Base-by-base conservation (phyloP, 2,888 invertebrate species). In the Drosophila kanekoi region DNA sequence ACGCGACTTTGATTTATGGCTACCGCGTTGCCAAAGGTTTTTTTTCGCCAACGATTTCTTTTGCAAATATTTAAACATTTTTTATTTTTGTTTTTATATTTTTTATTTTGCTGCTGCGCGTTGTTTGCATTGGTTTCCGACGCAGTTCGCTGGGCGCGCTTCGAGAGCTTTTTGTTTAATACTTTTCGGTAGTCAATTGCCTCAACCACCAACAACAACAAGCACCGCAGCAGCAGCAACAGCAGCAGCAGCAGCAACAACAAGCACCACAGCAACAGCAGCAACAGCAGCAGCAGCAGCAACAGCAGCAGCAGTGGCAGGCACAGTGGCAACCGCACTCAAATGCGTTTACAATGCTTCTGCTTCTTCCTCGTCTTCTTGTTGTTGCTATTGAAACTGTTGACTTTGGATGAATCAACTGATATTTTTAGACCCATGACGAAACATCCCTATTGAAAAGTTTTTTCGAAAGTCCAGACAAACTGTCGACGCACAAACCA, bases 1-100 rank as follows among this genome's bases (percentile, higher is more conserved):
- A 90, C 85, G 87, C 89, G 77, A 74, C 86, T 84, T 89, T 87
- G 89, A 90, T 87, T 90, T 90, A 90, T 90, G 80, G 82, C 90
- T 87, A 85, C 88, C 84, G 90, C 79, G 79, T 74, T 80, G 87
- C 82, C 90, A 79, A 82, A 84, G 84, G 73, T 86, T 88, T 79
- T 76, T 57, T 73, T 28, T 28, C 28, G 28, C 58, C 85, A 81
- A 70, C 81, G 82, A 87, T 90, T 89, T 90, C 85, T 87, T 89
- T 89, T 80, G 90, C 85, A 90, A 90, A 90, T 90, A 89, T 90
- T 89, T 87, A 88, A 89, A 83, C 78, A 82, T 82, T 79, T 70
- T 64, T 70, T 61, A 49, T 66, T 64, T 64, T 44, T 58, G 66
- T 63, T 44, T 70, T 60, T 44, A 51, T 47, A 16, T 16, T n/a